Percentiles rank a stretch among this genome's conserved stretches.
Evolutionary conservation across 2,797 vertebrate genomes (phyloP).

Genomic region (Miichthys miiuy): DNA sequence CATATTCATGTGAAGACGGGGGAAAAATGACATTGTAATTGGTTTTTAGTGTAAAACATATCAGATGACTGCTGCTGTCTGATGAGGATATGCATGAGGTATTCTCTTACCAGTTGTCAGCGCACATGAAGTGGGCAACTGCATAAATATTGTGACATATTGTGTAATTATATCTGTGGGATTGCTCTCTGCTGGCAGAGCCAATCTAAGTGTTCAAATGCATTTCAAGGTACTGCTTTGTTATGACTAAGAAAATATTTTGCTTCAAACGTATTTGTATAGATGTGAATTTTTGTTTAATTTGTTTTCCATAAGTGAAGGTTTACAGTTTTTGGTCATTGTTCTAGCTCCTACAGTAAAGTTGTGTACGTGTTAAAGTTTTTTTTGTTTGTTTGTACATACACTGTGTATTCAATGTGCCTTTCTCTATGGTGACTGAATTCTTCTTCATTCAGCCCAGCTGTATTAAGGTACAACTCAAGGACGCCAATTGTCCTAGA

Average conservation of each 20-base stretch:
- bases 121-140: slow-evolving; percentile 71
- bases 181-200: slow-evolving; percentile 98
- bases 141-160: slow-evolving; percentile 84
- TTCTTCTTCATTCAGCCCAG: slow-evolving; percentile 77
- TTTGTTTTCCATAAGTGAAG: slow-evolving; percentile 92
- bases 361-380: slow-evolving; percentile 87
- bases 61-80: slow-evolving; percentile 73
- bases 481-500: slow-evolving; percentile 79
- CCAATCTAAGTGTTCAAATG: slow-evolving; percentile 88
- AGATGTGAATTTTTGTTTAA: slow-evolving; percentile 78
- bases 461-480: slow-evolving; percentile 84
- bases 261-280: slow-evolving; percentile 95
- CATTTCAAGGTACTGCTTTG: slow-evolving; percentile 97
- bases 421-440: slow-evolving; percentile 86
- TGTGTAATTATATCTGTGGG: slow-evolving; percentile 90
- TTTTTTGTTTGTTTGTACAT: slow-evolving; percentile 80
- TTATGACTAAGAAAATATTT: slow-evolving; percentile 97
- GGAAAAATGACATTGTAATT: slow-evolving; percentile 47
- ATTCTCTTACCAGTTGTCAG: slow-evolving; percentile 60
- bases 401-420: slow-evolving; percentile 90
- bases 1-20: slow-evolving; percentile 64
- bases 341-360: slow-evolving; percentile 95
- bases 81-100: slow-evolving; percentile 79
- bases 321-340: slow-evolving; percentile 97
- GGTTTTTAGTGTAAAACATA: slow-evolving; percentile 67